Base-by-base conservation (phyloP, 2,113 vertebrate species). In the Otocyon megalotis region DNA sequence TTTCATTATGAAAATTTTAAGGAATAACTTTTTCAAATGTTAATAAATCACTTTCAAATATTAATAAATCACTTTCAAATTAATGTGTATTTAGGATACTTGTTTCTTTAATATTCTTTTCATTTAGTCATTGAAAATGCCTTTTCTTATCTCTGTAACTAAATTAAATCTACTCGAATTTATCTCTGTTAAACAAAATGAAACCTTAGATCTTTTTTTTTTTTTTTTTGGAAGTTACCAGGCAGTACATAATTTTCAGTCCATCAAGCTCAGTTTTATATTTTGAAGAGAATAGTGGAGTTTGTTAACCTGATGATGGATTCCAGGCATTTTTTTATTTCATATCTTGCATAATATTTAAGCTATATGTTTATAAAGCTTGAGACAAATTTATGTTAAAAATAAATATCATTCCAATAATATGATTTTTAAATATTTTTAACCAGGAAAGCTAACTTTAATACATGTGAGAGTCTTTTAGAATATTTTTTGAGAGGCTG, bases 131-230 rank as follows among this genome's bases (percentile, higher is more conserved):
- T 53, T 24, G 12, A 96, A 72, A 97, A 76, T 58, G 3, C 11
- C 84, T 96, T 94, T 97, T 96, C 74, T 81, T 50, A 79, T 81
- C n/a, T 71, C 3, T 85, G 5, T 79, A 65, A 16, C 30, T 97
- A 96, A 97, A 91, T 32, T 97, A 98, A 97, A 97, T 71, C 35
- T 84, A 94, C 53, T 96, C 77, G 0, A 94, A 97, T 96, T 98
- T 97, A 37, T 93, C 8, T 77, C 12, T 63, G 8, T 37, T 87
- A 87, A 85, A n/a, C 4, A 92, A 93, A 95, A 20, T 91, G n/a
- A 88, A 79, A 10, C 92, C 32, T 88, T 3, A 43, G 10, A 3
- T 87, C 19, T 12, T 50, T 35, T 67, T 77, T 69, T 60, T 74
- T 50, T 37, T 37, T 43, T 43, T 43, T 43, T 43, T 43, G 50